Evolutionary conservation across 92 coral and sea anemone genomes (phyloP).

Genomic region (Porites lobata): DNA sequence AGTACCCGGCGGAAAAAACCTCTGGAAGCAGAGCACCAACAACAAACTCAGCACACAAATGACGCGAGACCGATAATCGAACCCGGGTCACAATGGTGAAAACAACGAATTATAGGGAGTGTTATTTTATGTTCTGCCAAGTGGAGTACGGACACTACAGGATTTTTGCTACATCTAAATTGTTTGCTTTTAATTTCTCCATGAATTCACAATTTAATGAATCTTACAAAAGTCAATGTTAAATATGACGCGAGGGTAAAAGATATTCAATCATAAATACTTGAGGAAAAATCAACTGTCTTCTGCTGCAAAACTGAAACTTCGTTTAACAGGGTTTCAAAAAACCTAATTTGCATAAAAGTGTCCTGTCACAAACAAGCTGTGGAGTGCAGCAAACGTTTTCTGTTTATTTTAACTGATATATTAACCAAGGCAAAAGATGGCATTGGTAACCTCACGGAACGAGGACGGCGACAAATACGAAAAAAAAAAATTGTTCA

Average conservation of each 20-base stretch:
- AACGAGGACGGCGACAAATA: conserved; percentile 5
- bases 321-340: conserved; percentile 6
- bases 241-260: conserved; percentile 12
- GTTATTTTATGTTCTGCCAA: conserved; percentile 10
- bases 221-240: conserved; percentile 8
- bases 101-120: conserved; percentile 11
- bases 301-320: conserved; percentile 13
- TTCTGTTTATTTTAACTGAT: conserved; percentile 14
- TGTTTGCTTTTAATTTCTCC: conserved; percentile 13
- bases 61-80: conserved; percentile 19
- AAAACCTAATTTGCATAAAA: conserved; percentile 8
- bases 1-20: conserved; percentile 14
- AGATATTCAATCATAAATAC: conserved; percentile 5
- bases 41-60: conserved; percentile 7
- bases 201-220: conserved; percentile 12
- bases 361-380: conserved; percentile 16
- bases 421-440: conserved; percentile 9
- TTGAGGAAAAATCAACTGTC: conserved; percentile 16
- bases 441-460: conserved; percentile 4
- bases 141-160: conserved; percentile 14
- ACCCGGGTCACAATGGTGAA: conserved; percentile 15
- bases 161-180: conserved; percentile 9
- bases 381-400: conserved; percentile 18
- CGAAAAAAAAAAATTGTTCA: no score
- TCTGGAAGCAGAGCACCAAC: conserved; percentile 12